Evolutionary conservation across 2,797 vertebrate species (phyloP).

Genomic region (Anabas testudineus): DNA sequence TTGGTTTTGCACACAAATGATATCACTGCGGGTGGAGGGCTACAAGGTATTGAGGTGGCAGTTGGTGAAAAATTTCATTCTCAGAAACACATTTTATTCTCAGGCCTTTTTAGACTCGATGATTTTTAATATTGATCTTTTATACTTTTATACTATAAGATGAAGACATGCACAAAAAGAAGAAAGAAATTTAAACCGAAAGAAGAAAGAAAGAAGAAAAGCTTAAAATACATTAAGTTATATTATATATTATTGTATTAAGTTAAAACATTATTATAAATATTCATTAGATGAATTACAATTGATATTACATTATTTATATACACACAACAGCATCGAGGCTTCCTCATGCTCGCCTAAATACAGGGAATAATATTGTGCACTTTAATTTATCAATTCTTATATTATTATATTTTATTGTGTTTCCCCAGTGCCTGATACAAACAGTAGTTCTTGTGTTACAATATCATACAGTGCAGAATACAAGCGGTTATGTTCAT

Average conservation of each 20-base stretch:
- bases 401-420: too few species aligned
- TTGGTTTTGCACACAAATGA: conserved; percentile 76
- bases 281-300: not conserved
- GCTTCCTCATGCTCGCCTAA: not conserved
- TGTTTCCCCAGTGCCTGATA: conserved; percentile 31
- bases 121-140: not conserved
- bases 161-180: not conserved
- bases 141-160: too few species aligned
- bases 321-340: not conserved
- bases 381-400: too few species aligned
- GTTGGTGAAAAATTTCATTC: conserved; percentile 33
- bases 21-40: conserved; percentile 67
- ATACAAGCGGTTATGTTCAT: conserved; percentile 74
- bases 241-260: too few species aligned
- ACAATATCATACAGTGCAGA: conserved; percentile 73
- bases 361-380: not conserved
- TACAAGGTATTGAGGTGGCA: conserved; percentile 33
- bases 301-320: too few species aligned
- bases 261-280: too few species aligned
- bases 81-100: conserved; percentile 32
- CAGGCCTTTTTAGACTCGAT: too few species aligned
- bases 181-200: not conserved
- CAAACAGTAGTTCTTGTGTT: conserved; percentile 39
- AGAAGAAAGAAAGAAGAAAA: too few species aligned
- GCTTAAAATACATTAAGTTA: too few species aligned